Evolutionary conservation across 2,797 vertebrate species (phyloP).

Genomic region (Cynopterus sphinx): DNA sequence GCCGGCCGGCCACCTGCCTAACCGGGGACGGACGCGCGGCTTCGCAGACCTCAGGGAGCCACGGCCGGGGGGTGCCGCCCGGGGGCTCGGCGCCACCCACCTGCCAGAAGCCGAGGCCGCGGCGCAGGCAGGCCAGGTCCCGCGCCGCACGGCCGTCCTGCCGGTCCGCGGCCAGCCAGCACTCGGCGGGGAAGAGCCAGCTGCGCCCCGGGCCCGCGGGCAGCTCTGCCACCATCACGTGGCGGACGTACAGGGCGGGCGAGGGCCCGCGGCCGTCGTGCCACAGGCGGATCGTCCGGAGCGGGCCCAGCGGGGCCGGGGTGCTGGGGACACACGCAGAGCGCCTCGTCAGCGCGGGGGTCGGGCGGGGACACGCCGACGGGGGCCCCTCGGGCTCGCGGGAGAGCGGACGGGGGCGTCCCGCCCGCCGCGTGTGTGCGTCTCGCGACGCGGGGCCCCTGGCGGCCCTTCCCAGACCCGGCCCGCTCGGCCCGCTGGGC

Average conservation of each 20-base stretch:
- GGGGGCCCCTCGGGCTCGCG: rapidly evolving
- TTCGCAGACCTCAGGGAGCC: background rate
- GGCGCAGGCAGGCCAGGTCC: conserved; percentile 80
- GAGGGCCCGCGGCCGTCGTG: conserved; percentile 87
- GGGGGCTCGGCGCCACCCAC: conserved; percentile 70
- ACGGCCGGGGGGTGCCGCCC: rapidly evolving
- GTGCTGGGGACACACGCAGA: conserved; percentile 76
- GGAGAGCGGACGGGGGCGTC: background rate
- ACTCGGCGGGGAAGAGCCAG: conserved; percentile 88
- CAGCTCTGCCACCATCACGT: conserved; percentile 86
- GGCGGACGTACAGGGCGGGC: conserved; percentile 88
- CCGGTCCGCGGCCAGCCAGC: conserved; percentile 88
- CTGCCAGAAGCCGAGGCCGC: conserved; percentile 83
- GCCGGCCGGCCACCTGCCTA: too few relatives aligned
- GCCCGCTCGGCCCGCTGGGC: background rate
- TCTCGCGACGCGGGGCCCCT: too few relatives aligned
- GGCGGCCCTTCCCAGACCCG: too few relatives aligned
- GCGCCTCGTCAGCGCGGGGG: rapidly evolving
- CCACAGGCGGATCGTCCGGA: conserved; percentile 89
- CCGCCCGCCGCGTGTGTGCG: rapidly evolving
- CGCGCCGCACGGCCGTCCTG: conserved; percentile 86
- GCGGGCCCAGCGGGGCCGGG: conserved; percentile 84
- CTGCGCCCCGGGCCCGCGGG: conserved; percentile 37
- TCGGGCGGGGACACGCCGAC: rapidly evolving
- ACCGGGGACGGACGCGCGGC: background rate